A percentile compares a stretch with the other conserved stretches of the same genome.
These are phyloP conservation scores for Intellagama lesueurii DNA, from an alignment of 2,797 vertebrate species.

Conservation along the genomic window DNA sequence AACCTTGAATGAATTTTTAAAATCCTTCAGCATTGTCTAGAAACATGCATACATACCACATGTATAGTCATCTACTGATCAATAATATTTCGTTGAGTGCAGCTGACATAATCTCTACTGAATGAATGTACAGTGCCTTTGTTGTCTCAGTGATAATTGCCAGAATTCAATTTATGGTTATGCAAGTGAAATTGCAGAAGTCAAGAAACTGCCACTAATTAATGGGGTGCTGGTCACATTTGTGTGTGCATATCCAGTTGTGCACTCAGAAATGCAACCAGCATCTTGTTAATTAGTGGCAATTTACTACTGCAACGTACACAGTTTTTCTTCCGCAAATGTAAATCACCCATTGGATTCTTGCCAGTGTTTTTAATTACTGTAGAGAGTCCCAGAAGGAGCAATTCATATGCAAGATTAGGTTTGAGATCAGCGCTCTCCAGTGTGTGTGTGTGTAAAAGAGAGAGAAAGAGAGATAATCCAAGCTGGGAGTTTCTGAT, in stretches of 20 bases:
- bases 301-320: too few relatives aligned
- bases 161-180: too few relatives aligned
- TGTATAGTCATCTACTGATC: neutral
- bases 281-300: too few relatives aligned
- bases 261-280: too few relatives aligned
- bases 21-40: neutral
- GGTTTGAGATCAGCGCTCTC: neutral
- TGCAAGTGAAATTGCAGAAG: too few relatives aligned
- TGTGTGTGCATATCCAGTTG: too few relatives aligned
- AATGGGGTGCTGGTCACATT: too few relatives aligned
- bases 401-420: neutral
- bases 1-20: slow-evolving; percentile 13
- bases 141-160: neutral
- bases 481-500: slow-evolving; percentile 35
- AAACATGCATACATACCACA: neutral
- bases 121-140: neutral
- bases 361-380: neutral
- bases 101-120: neutral
- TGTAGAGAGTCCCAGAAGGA: neutral
- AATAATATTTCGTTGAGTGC: neutral
- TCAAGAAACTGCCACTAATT: too few relatives aligned
- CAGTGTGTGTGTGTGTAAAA: neutral
- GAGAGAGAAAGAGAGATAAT: neutral
- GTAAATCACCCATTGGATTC: too few relatives aligned
- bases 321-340: too few relatives aligned